Conservation (phyloP, 2,113 vertebrate genomes). For the Mionectes macconnelli region DNA sequence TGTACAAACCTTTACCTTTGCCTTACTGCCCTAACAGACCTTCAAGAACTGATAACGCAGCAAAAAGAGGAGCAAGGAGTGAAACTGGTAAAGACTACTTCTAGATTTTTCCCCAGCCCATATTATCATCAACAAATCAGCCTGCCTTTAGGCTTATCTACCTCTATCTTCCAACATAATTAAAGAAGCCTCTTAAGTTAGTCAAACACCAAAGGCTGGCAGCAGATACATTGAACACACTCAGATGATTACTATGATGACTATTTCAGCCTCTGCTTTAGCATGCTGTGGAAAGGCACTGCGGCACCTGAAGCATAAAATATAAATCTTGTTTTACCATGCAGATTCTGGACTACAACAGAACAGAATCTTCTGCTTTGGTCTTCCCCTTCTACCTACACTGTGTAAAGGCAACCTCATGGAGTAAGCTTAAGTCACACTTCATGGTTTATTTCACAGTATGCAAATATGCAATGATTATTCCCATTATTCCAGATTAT, state of each 20-base stretch:
- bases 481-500: neutral
- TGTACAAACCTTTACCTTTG: neutral
- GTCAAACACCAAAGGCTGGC: neutral
- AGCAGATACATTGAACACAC: rapidly evolving
- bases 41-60: neutral
- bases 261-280: neutral
- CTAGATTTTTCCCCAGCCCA: neutral
- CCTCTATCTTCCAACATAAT: neutral
- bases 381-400: neutral
- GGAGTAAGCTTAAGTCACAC: neutral
- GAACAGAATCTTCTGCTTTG: neutral
- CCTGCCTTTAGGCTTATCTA: neutral
- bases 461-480: neutral
- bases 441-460: neutral
- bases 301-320: neutral
- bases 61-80: neutral
- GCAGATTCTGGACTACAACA: neutral
- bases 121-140: neutral
- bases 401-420: neutral
- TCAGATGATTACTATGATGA: too few relatives aligned
- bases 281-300: neutral
- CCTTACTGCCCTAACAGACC: neutral
- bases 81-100: neutral
- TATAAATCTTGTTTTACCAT: neutral
- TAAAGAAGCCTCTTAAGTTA: neutral